Conservation (phyloP, 1,140 invertebrate genomes). For the Dendrolimus kikuchii region DNA sequence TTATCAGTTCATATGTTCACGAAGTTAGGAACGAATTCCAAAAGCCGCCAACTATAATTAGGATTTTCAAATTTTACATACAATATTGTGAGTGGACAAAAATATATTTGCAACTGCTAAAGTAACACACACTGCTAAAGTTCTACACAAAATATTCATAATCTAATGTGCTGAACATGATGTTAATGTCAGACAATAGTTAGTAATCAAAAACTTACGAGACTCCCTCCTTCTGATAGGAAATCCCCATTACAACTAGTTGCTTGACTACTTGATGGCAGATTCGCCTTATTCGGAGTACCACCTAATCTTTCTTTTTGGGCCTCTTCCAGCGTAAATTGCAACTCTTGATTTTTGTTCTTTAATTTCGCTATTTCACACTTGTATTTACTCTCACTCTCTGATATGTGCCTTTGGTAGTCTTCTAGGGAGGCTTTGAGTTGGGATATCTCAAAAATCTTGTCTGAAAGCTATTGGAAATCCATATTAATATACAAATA, state of each 20-base stretch:
- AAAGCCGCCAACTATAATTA: too few relatives aligned
- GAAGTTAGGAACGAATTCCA: too few relatives aligned
- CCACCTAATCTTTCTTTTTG: conserved; percentile 53
- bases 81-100: too few relatives aligned
- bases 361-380: conserved; percentile 70
- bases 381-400: conserved; percentile 73
- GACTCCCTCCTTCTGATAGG: conserved; percentile 63
- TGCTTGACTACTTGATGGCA: conserved; percentile 39
- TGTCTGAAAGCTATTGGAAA: conserved; percentile 79
- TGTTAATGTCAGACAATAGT: background rate
- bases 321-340: conserved; percentile 61
- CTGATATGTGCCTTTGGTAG: conserved; percentile 77
- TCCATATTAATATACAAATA: background rate
- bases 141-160: background rate
- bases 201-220: conserved; percentile 41
- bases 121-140: background rate
- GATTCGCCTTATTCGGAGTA: conserved; percentile 40
- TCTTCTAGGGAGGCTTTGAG: conserved; percentile 77
- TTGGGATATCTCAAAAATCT: conserved; percentile 80
- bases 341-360: conserved; percentile 70
- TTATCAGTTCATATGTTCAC: too few relatives aligned
- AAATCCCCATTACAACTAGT: conserved; percentile 67
- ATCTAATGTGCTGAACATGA: too few relatives aligned
- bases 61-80: too few relatives aligned
- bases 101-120: background rate